Percentiles rank a stretch among this genome's conserved stretches.
Evolutionary conservation across 2,113 vertebrate species (phyloP).

Genomic region (Pleuronectes platessa): DNA sequence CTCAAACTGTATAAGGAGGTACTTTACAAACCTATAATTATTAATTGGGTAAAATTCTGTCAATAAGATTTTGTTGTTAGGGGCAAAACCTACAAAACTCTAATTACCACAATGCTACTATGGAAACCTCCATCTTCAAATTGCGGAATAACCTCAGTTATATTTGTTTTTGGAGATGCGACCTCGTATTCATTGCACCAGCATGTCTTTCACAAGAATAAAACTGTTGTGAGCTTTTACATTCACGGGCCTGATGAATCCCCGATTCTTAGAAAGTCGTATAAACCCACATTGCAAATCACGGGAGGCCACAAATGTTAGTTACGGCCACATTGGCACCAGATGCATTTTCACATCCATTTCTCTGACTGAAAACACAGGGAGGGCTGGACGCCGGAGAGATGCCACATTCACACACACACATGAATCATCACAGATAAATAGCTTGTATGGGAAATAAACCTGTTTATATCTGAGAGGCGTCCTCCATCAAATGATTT

Average conservation of each 20-base stretch:
- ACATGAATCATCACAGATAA: conserved; percentile 18
- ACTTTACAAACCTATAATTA: neutral
- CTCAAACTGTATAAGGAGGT: neutral
- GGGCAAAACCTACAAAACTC: neutral
- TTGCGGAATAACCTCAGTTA: neutral
- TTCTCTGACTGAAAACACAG: neutral
- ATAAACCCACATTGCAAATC: neutral
- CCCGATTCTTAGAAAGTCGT: neutral
- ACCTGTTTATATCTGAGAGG: conserved; percentile 27
- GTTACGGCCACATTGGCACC: neutral
- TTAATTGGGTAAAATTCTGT: neutral
- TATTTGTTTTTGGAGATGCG: neutral
- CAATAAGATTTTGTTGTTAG: neutral
- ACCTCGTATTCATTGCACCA: neutral
- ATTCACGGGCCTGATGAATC: neutral
- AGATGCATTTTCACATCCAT: conserved; percentile 1
- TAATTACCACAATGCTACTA: neutral
- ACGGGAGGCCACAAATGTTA: neutral
- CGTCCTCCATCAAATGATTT: conserved; percentile 21
- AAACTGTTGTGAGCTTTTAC: neutral
- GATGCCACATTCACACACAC: conserved; percentile 1
- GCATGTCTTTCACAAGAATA: neutral
- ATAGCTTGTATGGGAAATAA: conserved; percentile 24
- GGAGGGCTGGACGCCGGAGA: conserved; percentile 4
- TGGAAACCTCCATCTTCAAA: neutral